A percentile compares a stretch with the other conserved stretches of the same genome.
Evolutionary conservation across 2,797 vertebrate genomes (phyloP).

Genomic region (Macropus fuliginosus): DNA sequence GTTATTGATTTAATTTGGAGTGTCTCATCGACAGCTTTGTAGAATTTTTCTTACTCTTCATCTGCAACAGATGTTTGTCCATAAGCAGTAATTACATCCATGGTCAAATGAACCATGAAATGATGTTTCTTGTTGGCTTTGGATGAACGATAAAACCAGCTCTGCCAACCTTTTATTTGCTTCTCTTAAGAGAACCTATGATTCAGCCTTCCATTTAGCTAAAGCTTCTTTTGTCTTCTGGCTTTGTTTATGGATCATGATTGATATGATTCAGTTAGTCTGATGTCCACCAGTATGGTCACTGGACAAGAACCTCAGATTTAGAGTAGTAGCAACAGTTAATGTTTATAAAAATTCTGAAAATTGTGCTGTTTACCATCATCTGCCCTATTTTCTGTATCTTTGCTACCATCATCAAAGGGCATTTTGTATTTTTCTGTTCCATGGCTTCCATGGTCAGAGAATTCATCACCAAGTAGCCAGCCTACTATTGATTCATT

Average conservation of each 20-base stretch:
- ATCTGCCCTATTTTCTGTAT: neutral
- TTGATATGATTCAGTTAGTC: neutral
- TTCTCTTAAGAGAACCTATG: neutral
- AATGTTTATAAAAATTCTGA: neutral
- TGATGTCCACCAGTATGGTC: neutral
- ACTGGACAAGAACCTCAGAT: neutral
- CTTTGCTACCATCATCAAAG: neutral
- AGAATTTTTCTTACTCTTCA: neutral
- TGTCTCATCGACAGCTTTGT: neutral
- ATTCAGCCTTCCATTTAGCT: neutral
- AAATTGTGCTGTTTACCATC: neutral
- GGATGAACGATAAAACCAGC: neutral
- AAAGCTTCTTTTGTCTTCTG: neutral
- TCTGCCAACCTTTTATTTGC: neutral
- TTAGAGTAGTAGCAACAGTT: neutral
- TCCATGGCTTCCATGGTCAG: neutral
- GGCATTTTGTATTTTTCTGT: neutral
- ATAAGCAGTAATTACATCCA: neutral
- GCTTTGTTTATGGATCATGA: neutral
- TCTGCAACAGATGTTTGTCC: neutral
- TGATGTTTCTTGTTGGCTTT: neutral
- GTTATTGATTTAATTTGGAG: neutral
- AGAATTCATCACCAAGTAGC: neutral
- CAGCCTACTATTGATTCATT: neutral
- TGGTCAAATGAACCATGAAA: neutral